These are phyloP conservation scores for Zenarchopterus dispar DNA, from an alignment of 2,797 vertebrate species.

Conservation along the genomic window DNA sequence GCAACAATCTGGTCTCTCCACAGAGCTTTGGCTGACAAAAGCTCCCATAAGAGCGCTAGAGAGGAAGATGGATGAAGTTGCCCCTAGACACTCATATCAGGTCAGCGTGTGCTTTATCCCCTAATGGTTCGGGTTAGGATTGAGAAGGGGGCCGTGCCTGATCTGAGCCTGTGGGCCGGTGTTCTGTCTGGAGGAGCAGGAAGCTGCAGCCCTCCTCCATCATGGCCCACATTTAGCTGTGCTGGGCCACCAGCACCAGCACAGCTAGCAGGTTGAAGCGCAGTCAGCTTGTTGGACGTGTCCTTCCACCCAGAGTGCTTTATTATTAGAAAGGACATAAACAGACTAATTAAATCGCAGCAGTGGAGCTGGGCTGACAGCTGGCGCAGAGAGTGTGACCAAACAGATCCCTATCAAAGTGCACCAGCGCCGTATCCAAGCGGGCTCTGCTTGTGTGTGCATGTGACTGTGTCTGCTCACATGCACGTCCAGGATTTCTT, in stretches of 20 bases:
- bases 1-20: constrained; percentile 77
- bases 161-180: constrained; percentile 76
- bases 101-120: constrained; percentile 83
- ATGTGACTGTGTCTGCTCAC: constrained; percentile 25
- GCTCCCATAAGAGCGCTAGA: constrained; percentile 77
- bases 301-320: constrained; percentile 98
- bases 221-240: constrained; percentile 90
- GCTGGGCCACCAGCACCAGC: constrained; percentile 82
- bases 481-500: constrained; percentile 4
- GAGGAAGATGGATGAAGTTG: constrained; percentile 82
- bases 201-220: constrained; percentile 85
- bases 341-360: constrained; percentile 99
- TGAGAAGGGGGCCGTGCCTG: constrained; percentile 76
- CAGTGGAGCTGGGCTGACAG: constrained; percentile 99
- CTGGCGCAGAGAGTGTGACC: constrained; percentile 99
- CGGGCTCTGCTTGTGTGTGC: constrained; percentile 45
- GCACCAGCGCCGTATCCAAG: constrained; percentile 78
- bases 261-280: constrained; percentile 77
- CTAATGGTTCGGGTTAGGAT: constrained; percentile 84
- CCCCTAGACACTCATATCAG: constrained; percentile 83
- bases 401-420: constrained; percentile 98
- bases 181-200: constrained; percentile 73
- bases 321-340: constrained; percentile 99
- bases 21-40: constrained; percentile 77
- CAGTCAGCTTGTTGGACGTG: constrained; percentile 89